Conservation (phyloP, 30 jellyfish, hydroid and myxozoan species). For the Haliclystus octoradiatus region DNA sequence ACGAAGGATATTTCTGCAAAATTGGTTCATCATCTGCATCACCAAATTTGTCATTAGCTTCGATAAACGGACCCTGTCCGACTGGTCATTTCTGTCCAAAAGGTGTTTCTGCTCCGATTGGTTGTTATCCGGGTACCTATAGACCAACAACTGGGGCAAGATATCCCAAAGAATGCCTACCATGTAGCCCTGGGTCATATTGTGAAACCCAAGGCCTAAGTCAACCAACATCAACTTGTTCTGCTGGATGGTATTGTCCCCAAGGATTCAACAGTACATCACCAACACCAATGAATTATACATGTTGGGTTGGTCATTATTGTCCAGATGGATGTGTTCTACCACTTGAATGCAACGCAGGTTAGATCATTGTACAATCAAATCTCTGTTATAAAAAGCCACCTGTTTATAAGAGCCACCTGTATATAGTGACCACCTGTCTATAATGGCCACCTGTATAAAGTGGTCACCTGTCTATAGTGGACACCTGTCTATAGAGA, state of each 20-base stretch:
- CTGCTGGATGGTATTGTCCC: conserved; percentile 93
- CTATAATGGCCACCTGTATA: no score
- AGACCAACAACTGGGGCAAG: conserved; percentile 78
- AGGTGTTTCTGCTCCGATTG: conserved; percentile 80
- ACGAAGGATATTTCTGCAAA: conserved; percentile 72
- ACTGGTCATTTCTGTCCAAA: conserved; percentile 75
- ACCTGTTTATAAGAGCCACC: no score
- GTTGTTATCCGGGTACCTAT: conserved; percentile 69
- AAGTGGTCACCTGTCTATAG: no score
- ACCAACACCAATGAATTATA: conserved; percentile 64
- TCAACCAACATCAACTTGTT: conserved; percentile 52
- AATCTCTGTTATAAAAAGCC: no score
- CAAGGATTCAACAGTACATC: conserved; percentile 27
- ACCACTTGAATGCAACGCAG: conserved; percentile 70
- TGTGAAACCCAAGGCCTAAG: conserved; percentile 73
- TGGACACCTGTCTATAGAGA: no score
- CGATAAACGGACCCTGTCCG: conserved; percentile 79
- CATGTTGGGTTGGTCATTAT: conserved; percentile 86
- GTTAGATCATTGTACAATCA: conserved; percentile 13
- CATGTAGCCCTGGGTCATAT: conserved; percentile 77
- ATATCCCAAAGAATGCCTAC: conserved; percentile 37
- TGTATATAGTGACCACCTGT: no score
- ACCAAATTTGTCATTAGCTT: conserved; percentile 54
- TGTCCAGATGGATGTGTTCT: conserved; percentile 86
- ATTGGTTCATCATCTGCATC: conserved; percentile 70